These are phyloP conservation scores for Alloscopus bannaensis DNA, from an alignment of 2,888 invertebrate species.

Conservation along the genomic window DNA sequence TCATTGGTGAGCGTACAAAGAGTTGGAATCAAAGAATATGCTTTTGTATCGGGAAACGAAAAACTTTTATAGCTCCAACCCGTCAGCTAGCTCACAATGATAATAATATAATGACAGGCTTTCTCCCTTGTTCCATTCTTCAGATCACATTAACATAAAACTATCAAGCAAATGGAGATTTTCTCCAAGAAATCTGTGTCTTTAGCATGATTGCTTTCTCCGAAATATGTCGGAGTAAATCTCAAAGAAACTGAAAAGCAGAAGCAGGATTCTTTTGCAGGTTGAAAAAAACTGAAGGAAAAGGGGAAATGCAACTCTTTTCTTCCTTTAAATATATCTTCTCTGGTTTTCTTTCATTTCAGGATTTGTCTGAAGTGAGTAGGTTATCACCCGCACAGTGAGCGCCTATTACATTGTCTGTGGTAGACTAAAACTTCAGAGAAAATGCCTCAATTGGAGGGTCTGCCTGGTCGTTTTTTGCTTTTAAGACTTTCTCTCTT, in stretches of 20 bases:
- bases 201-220: conserved; percentile 56
- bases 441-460: conserved; percentile 56
- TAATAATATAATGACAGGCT: conserved; percentile 50
- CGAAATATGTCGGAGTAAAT: conserved; percentile 45
- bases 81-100: conserved; percentile 29
- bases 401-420: neutral
- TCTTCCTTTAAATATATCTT: neutral
- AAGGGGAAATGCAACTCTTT: conserved; percentile 20
- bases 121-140: conserved; percentile 44
- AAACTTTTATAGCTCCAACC: neutral
- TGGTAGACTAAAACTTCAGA: conserved; percentile 24
- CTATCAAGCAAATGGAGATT: conserved; percentile 54
- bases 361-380: conserved; percentile 6
- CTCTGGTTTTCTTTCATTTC: neutral
- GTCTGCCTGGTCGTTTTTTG: too few relatives aligned
- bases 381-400: neutral
- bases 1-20: conserved; percentile 10
- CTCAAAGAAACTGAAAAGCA: conserved; percentile 20
- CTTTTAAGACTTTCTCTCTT: too few relatives aligned
- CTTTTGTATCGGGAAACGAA: neutral
- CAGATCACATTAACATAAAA: conserved; percentile 58
- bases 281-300: conserved; percentile 22
- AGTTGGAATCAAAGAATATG: neutral
- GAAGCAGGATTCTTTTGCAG: neutral
- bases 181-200: conserved; percentile 53